These are phyloP conservation scores for Chrysogorgia sp. DNA, from an alignment of 92 coral and sea anemone genomes.

Conservation along the genomic window DNA sequence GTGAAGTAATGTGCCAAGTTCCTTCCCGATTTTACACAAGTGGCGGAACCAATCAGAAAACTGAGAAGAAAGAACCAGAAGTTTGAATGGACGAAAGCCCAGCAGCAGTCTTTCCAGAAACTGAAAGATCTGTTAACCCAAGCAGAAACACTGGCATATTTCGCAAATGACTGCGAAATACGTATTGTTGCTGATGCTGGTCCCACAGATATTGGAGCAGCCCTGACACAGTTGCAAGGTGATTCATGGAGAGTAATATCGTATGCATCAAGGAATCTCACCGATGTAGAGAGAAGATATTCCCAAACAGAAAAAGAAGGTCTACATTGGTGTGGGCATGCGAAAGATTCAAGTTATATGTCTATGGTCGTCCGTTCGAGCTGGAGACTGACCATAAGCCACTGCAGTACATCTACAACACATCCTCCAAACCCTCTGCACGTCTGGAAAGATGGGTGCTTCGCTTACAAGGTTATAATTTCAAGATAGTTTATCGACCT, in stretches of 20 bases:
- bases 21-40: conserved; percentile 54
- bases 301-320: conserved; percentile 59
- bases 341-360: conserved; percentile 49
- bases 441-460: conserved; percentile 57
- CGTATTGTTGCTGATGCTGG: conserved; percentile 61
- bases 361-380: conserved; percentile 47
- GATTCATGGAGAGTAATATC: conserved; percentile 50
- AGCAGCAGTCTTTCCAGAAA: conserved; percentile 57
- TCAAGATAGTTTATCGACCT: conserved; percentile 44
- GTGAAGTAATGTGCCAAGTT: conserved; percentile 59
- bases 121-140: conserved; percentile 52
- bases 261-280: conserved; percentile 50
- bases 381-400: conserved; percentile 55
- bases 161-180: conserved; percentile 51
- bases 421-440: conserved; percentile 50
- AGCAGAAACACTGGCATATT: conserved; percentile 58
- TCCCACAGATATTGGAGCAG: conserved; percentile 60
- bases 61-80: conserved; percentile 52
- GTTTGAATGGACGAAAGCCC: conserved; percentile 52
- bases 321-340: conserved; percentile 55
- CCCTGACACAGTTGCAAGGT: conserved; percentile 53
- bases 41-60: conserved; percentile 55
- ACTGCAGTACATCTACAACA: conserved; percentile 38
- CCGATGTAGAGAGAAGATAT: conserved; percentile 53
- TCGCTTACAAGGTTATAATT: conserved; percentile 41